These are phyloP conservation scores for Mionectes macconnelli DNA, from an alignment of 2,113 vertebrate genomes.

Conservation along the genomic window DNA sequence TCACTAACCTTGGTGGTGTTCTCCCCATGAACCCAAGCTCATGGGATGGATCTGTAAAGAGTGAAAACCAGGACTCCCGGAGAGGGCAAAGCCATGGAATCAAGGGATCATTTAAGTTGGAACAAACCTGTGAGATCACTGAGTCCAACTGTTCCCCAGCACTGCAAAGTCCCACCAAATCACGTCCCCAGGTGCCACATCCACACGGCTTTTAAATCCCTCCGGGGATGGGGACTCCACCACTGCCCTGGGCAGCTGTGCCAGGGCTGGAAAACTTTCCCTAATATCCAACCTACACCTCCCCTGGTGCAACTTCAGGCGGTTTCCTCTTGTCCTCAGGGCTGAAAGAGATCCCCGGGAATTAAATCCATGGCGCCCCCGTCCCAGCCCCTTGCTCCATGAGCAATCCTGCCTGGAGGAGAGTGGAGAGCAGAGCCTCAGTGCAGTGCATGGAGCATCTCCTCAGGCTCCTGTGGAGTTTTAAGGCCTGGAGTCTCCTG, in stretches of 20 bases:
- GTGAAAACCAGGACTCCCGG: rapidly evolving
- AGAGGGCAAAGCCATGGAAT: not conserved
- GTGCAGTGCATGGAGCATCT: not conserved
- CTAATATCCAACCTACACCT: not conserved
- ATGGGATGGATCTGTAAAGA: not conserved
- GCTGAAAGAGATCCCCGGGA: not conserved
- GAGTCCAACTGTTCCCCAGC: not conserved
- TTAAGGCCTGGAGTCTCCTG: not conserved
- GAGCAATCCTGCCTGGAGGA: not conserved
- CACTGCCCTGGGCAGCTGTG: not conserved
- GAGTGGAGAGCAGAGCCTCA: rapidly evolving
- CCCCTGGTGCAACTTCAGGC: not conserved
- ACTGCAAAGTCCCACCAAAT: not conserved
- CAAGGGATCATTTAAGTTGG: rapidly evolving
- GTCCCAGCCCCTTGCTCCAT: not conserved
- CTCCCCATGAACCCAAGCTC: not conserved
- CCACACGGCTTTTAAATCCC: not conserved
- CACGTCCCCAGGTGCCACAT: rapidly evolving
- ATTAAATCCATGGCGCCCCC: not conserved
- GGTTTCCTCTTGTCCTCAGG: rapidly evolving
- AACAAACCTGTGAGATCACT: not conserved
- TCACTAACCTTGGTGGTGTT: not conserved
- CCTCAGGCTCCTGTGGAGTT: not conserved
- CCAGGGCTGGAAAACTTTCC: not conserved
- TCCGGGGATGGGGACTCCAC: not conserved